These are phyloP conservation scores for Amaurobius ferox DNA, from an alignment of 2,888 invertebrate genomes.

Conservation along the genomic window DNA sequence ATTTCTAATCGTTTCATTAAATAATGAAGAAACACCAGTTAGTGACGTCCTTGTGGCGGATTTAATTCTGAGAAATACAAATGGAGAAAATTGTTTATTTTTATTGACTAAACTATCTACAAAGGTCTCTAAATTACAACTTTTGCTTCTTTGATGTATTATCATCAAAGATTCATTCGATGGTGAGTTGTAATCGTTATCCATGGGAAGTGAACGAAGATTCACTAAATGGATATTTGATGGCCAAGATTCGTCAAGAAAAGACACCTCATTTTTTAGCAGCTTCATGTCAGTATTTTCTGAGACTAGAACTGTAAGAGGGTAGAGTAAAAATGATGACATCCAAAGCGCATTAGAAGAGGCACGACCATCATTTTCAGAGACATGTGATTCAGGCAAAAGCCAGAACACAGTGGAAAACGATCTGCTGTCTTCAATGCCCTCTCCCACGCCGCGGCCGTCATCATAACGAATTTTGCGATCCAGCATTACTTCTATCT, in stretches of 20 bases:
- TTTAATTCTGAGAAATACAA: constrained; percentile 2
- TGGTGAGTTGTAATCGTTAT: constrained; percentile 86
- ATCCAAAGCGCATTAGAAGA: constrained; percentile 86
- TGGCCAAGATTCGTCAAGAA: constrained; percentile 80
- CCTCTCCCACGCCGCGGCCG: constrained; percentile 95
- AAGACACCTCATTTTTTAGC: constrained; percentile 55
- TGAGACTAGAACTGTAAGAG: constrained; percentile 86
- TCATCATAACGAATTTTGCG: constrained; percentile 95
- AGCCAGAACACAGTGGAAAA: constrained; percentile 85
- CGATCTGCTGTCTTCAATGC: constrained; percentile 90
- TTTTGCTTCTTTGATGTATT: constrained; percentile 86
- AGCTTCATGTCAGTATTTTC: constrained; percentile 78
- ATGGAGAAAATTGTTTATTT: background rate
- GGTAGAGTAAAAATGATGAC: constrained; percentile 88
- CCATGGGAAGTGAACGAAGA: constrained; percentile 87
- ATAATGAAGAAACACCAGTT: constrained; percentile 19
- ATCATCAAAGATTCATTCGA: constrained; percentile 86
- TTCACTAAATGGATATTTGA: constrained; percentile 86
- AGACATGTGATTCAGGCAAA: constrained; percentile 83
- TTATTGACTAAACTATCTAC: constrained; percentile 15
- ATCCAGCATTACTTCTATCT: constrained; percentile 96
- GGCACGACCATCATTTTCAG: constrained; percentile 77
- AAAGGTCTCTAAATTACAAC: constrained; percentile 79
- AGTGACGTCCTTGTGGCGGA: constrained; percentile 16
- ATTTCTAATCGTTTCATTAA: background rate